Conservation (phyloP, 2,113 vertebrate species). For the Salvator merianae region DNA sequence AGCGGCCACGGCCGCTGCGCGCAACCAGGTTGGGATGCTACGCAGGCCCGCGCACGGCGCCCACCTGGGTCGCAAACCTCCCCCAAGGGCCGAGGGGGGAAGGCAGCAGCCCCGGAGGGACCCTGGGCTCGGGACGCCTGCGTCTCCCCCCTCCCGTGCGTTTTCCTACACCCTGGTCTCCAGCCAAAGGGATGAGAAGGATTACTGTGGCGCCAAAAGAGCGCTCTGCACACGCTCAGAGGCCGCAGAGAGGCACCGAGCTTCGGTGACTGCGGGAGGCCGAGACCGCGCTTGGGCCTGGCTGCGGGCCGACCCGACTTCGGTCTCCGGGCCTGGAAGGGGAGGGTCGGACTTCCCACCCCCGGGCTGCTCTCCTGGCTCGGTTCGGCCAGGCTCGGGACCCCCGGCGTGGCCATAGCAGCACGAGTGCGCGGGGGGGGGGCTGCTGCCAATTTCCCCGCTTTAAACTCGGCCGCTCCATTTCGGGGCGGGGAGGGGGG, state of each 20-base stretch:
- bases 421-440: too few relatives aligned
- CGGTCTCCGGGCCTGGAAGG: neutral
- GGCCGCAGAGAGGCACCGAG: neutral
- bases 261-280: neutral
- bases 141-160: too few relatives aligned
- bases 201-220: neutral
- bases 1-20: neutral
- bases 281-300: too few relatives aligned
- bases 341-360: neutral
- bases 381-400: too few relatives aligned
- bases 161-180: too few relatives aligned
- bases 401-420: too few relatives aligned
- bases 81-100: too few relatives aligned
- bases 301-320: neutral
- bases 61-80: neutral
- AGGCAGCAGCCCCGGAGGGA: neutral
- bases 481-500: neutral
- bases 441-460: too few relatives aligned
- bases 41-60: neutral
- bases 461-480: neutral
- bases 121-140: rapidly evolving
- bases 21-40: neutral
- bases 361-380: too few relatives aligned
- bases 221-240: neutral
- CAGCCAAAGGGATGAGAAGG: too few relatives aligned